Evolutionary conservation across 2,113 vertebrate species (phyloP), one percentile per base, ranked within the genome.

Genomic region (Cyphomyrus plagiostoma): DNA sequence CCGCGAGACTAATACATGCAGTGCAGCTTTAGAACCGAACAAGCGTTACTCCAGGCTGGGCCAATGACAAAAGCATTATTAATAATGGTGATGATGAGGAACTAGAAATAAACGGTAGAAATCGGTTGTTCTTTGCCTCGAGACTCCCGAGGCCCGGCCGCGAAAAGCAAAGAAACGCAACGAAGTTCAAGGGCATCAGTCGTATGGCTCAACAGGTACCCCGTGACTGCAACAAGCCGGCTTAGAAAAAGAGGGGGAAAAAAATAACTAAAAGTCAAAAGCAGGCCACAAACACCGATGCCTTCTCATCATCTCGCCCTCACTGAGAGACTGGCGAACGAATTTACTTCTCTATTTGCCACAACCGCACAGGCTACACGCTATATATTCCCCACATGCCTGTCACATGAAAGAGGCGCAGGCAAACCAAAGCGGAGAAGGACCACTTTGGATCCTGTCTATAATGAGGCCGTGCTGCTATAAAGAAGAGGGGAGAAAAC

Each of bases 401-500:
- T 86, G 48, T 89, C 58, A 87, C 84, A 87, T 86, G 89, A 89
- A 89, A 89, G 84, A 74, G 23, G 45, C n/a, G 39, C 35, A 88
- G 66, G 45, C 26, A 42, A 89, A 50, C 21, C 52, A 88, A 56
- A 50, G 26, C 30, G 49, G 30, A 50, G 80, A 88, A 80, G 50
- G n/a, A 23, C 23, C 26, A 46, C 70, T 70, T 84, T 90, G 77
- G 53, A 90, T 45, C 70, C 86, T 49, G 17, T 62, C 80, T 52
- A 74, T 88, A 88, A 90, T 62, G 88, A 48, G 70, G 89, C 53
- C 74, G n/a, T 90, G 82, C 53, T 19, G 87, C 77, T 84, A 42
- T 26, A 70, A 88, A 90, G 26, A 66, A 74, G 42, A 35, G 77
- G 5, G 48, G 48, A 39, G 74, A 82, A 84, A 52, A 52, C 39